Conservation (phyloP, 2,113 vertebrate species). For the Calidris pugnax region DNA sequence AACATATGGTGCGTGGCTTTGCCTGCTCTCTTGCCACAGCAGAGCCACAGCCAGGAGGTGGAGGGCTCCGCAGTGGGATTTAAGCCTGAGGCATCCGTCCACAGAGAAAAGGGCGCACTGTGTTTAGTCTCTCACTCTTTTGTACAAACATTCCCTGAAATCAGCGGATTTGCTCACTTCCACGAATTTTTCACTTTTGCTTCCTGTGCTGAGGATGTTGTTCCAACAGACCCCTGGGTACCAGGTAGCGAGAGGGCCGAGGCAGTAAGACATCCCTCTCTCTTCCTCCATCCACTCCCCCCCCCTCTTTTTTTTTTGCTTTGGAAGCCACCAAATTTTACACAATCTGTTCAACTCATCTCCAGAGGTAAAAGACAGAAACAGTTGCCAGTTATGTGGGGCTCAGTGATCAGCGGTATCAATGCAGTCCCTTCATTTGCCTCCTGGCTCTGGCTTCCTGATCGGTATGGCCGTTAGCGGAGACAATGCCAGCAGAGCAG, state of each 20-base stretch:
- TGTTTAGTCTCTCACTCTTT: slow-evolving; percentile 1
- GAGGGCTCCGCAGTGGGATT: not conserved
- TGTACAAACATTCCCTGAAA: not conserved
- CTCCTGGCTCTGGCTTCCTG: slow-evolving; percentile 53
- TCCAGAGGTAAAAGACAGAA: slow-evolving; percentile 44
- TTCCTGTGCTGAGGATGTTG: slow-evolving; percentile 5
- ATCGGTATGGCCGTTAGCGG: slow-evolving; percentile 47
- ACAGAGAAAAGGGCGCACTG: not conserved
- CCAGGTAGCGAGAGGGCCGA: not conserved
- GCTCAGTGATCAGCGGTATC: slow-evolving; percentile 11
- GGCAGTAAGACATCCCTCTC: not conserved
- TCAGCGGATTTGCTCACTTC: not conserved
- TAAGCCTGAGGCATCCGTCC: not conserved
- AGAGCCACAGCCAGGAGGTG: not conserved
- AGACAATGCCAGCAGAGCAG: slow-evolving; percentile 70
- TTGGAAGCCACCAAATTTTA: slow-evolving; percentile 51
- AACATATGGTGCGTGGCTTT: not conserved
- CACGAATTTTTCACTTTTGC: not conserved
- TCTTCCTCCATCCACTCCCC: not conserved
- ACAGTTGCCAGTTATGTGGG: slow-evolving; percentile 33
- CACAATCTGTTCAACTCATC: slow-evolving; percentile 46
- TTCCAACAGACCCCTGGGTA: not conserved
- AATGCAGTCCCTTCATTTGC: slow-evolving; percentile 51
- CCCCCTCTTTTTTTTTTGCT: not conserved
- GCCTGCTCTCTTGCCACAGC: not conserved